Percentiles rank a stretch among this genome's conserved stretches.
These are phyloP conservation scores for Catocala nupta DNA, from an alignment of 2,888 invertebrate species.

Conservation along the genomic window DNA sequence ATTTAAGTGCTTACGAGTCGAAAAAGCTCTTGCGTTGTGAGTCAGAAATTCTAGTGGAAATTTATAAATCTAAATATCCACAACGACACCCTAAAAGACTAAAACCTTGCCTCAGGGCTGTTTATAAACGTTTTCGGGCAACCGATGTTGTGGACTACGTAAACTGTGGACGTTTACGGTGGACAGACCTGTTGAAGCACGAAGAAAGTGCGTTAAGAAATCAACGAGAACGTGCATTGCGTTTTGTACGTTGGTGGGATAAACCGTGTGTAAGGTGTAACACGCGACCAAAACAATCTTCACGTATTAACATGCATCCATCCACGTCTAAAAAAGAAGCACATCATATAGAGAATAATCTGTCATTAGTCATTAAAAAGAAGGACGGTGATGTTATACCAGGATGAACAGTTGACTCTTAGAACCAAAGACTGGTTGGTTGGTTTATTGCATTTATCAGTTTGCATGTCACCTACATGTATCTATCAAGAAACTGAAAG, in stretches of 20 bases:
- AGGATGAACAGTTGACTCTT: conserved; percentile 4
- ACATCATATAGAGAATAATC: not conserved
- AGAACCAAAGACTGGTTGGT: conserved; percentile 4
- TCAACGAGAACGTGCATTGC: not conserved
- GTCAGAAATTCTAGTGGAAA: conserved; percentile 57
- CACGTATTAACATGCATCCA: too few relatives aligned
- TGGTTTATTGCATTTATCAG: not conserved
- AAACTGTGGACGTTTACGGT: conserved; percentile 58
- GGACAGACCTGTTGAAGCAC: conserved; percentile 54
- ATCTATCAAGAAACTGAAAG: too few relatives aligned
- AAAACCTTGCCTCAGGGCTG: conserved; percentile 46
- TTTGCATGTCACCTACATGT: too few relatives aligned
- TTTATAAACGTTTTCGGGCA: conserved; percentile 56
- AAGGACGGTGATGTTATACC: conserved; percentile 8
- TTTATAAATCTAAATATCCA: conserved; percentile 67
- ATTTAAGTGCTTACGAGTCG: conserved; percentile 44
- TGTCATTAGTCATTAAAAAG: not conserved
- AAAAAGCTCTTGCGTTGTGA: conserved; percentile 63
- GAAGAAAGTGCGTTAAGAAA: conserved; percentile 55
- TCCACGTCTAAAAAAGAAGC: not conserved
- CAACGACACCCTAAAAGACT: conserved; percentile 58
- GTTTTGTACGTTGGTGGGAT: conserved; percentile 29
- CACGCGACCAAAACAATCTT: too few relatives aligned
- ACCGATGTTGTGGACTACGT: conserved; percentile 58
- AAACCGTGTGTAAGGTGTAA: not conserved